Percentiles rank a stretch among this genome's conserved stretches.
Evolutionary conservation across 2,113 vertebrate genomes (phyloP).

Genomic region (zebrafish (Danio rerio)): GRCz12tu NC_133192.1:22601501-22602000

Average conservation of each 20-base stretch:
- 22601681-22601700: background rate
- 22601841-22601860: constrained; percentile 11
- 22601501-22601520: background rate
- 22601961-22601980: background rate
- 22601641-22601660: constrained; percentile 9
- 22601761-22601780: constrained; percentile 7
- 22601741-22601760: constrained; percentile 20
- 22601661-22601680: background rate
- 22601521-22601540: constrained; percentile 19
- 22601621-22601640: constrained; percentile 17
- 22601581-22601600: constrained; percentile 32
- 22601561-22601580: constrained; percentile 35
- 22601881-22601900: background rate
- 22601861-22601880: background rate
- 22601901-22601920: background rate
- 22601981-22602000: background rate
- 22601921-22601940: background rate
- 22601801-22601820: constrained; percentile 14
- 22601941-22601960: background rate
- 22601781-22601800: constrained; percentile 4
- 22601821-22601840: constrained; percentile 1
- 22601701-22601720: background rate
- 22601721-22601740: background rate
- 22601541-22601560: constrained; percentile 9
- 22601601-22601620: constrained; percentile 25